These are phyloP conservation scores for Choloepus didactylus DNA, from an alignment of 2,797 vertebrate species.

Conservation along the genomic window DNA sequence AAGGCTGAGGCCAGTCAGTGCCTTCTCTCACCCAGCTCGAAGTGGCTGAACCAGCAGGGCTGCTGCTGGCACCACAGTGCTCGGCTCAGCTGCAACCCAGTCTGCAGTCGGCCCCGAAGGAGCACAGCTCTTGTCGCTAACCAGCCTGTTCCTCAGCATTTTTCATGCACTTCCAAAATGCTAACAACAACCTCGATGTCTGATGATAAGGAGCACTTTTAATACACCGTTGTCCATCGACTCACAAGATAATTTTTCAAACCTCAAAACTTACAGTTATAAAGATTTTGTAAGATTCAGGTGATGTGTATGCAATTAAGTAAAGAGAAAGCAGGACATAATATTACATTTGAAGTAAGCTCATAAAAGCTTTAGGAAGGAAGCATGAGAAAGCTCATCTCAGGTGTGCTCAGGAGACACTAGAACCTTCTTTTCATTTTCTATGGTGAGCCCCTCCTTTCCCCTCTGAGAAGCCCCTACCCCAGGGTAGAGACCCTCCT, in stretches of 20 bases:
- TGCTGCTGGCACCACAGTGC: neutral
- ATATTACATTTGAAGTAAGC: neutral
- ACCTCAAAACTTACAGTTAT: neutral
- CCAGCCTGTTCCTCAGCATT: neutral
- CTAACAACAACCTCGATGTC: neutral
- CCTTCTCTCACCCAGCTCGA: neutral
- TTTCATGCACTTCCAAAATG: constrained; percentile 2
- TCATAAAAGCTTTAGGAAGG: neutral
- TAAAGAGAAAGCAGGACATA: neutral
- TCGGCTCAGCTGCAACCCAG: neutral
- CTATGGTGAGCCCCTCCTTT: neutral
- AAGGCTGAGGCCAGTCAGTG: neutral
- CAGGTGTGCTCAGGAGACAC: neutral
- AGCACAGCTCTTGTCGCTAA: accelerated
- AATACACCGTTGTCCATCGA: neutral
- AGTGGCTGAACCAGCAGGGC: accelerated
- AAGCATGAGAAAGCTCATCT: neutral
- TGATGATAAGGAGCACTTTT: neutral
- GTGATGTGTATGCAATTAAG: neutral
- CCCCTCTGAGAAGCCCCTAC: accelerated
- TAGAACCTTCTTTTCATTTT: neutral
- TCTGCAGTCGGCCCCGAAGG: neutral
- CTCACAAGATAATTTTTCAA: neutral
- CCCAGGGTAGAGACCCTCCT: too few species aligned
- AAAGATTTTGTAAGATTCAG: neutral